phyloP scores from a whole-genome alignment of 2,888 invertebrate species.

The Xanthia togata region DNA sequence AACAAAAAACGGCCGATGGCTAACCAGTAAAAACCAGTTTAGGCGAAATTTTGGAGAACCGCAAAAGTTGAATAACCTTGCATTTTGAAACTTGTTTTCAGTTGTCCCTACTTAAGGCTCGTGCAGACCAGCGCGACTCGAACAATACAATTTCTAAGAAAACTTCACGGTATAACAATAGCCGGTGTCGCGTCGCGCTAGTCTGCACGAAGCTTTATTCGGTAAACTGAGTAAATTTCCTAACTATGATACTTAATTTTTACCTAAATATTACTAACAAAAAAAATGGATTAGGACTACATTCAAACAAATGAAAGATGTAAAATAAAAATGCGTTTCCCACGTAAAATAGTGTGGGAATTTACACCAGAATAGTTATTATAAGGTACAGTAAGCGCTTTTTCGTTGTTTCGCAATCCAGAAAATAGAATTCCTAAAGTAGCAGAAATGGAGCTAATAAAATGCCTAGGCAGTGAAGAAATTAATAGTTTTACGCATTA shows the following conservation, averaged over 20 bases:
- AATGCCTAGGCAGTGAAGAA: not conserved
- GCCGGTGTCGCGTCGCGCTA: too few relatives aligned
- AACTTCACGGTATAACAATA: too few relatives aligned
- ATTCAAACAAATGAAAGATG: not conserved
- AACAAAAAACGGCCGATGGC: slow-evolving; percentile 21
- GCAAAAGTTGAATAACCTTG: slow-evolving; percentile 49
- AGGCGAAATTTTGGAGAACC: slow-evolving; percentile 27
- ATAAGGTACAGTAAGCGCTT: too few relatives aligned
- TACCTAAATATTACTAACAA: not conserved
- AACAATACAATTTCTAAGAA: too few relatives aligned
- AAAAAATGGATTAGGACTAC: too few relatives aligned
- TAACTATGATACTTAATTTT: not conserved
- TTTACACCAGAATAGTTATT: too few relatives aligned
- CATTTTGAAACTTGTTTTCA: slow-evolving; percentile 36
- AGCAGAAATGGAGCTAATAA: not conserved
- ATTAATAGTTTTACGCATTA: not conserved
- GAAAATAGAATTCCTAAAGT: not conserved
- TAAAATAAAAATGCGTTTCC: not conserved
- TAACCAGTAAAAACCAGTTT: slow-evolving; percentile 29
- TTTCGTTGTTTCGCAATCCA: not conserved
- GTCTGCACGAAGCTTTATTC: too few relatives aligned
- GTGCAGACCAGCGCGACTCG: too few relatives aligned
- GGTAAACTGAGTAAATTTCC: not conserved
- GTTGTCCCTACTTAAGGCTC: not conserved
- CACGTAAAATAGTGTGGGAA: not conserved